Evolutionary conservation across 2,888 invertebrate genomes (phyloP).

Genomic region (Hirtodrosophila histrioides): DNA sequence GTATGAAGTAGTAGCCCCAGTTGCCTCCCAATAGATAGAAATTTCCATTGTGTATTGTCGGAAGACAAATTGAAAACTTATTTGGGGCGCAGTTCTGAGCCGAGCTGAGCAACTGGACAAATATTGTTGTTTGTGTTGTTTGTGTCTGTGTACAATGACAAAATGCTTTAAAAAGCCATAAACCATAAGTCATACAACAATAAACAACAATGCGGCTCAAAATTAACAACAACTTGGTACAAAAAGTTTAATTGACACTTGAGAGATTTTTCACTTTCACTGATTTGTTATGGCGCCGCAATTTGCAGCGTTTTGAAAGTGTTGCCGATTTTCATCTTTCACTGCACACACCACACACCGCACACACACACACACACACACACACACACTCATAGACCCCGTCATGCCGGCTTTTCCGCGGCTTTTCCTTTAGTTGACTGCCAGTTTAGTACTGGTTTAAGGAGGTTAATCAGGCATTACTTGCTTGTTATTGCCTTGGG

Average conservation of each 20-base stretch:
- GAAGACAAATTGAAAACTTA: constrained; percentile 18
- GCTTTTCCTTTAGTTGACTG: constrained; percentile 31
- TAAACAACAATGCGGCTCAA: constrained; percentile 16
- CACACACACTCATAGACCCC: constrained; percentile 9
- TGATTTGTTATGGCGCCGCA: constrained; percentile 63
- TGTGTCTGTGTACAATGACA: constrained; percentile 23
- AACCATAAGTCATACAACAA: constrained; percentile 22
- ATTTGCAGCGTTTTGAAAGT: constrained; percentile 67
- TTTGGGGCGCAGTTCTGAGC: neutral
- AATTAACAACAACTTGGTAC: constrained; percentile 49
- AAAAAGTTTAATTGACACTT: constrained; percentile 72
- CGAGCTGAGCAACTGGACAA: constrained; percentile 51
- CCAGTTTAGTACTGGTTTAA: neutral
- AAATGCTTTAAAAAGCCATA: constrained; percentile 26
- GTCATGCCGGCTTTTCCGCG: constrained; percentile 47
- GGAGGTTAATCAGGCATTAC: constrained; percentile 20
- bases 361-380: constrained; percentile 13
- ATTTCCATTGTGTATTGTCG: constrained; percentile 28
- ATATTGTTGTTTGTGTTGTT: constrained; percentile 43
- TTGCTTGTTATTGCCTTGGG: neutral
- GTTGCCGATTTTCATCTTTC: constrained; percentile 67
- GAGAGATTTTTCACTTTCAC: constrained; percentile 77
- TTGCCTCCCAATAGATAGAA: constrained; percentile 20
- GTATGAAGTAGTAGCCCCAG: too few species aligned
- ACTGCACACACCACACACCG: constrained; percentile 32